These are phyloP conservation scores for Rallus crepitans DNA, from an alignment of 2,797 vertebrate genomes.

Conservation along the genomic window DNA sequence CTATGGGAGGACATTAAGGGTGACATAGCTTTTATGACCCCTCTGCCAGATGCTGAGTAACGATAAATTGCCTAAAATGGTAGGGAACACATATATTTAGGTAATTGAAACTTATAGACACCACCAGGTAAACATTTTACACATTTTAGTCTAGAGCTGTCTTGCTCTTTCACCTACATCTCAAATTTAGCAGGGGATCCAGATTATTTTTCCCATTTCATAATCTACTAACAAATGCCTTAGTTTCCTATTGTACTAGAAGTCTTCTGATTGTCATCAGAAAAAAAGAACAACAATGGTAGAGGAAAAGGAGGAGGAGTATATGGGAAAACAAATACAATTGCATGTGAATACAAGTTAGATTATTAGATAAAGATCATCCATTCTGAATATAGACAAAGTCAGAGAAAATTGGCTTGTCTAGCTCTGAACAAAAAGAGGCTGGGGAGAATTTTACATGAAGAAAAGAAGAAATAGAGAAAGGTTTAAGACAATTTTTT, in stretches of 20 bases:
- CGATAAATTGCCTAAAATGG: fast-evolving
- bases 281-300: background rate
- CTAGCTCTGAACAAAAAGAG: background rate
- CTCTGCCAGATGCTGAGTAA: background rate
- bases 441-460: background rate
- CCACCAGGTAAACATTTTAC: background rate
- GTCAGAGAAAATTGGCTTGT: background rate
- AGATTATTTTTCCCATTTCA: background rate
- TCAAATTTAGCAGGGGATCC: background rate
- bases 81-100: background rate
- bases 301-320: background rate
- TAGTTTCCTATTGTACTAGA: background rate
- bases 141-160: background rate
- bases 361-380: fast-evolving
- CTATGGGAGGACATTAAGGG: background rate
- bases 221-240: background rate
- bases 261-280: background rate
- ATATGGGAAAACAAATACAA: background rate
- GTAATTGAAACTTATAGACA: background rate
- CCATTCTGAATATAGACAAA: background rate
- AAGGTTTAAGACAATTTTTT: background rate
- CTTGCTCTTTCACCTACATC: background rate
- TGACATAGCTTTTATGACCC: background rate
- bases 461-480: background rate
- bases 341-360: background rate